These are phyloP conservation scores for Phalloptychus januarius DNA, from an alignment of 2,797 vertebrate genomes.

Conservation along the genomic window DNA sequence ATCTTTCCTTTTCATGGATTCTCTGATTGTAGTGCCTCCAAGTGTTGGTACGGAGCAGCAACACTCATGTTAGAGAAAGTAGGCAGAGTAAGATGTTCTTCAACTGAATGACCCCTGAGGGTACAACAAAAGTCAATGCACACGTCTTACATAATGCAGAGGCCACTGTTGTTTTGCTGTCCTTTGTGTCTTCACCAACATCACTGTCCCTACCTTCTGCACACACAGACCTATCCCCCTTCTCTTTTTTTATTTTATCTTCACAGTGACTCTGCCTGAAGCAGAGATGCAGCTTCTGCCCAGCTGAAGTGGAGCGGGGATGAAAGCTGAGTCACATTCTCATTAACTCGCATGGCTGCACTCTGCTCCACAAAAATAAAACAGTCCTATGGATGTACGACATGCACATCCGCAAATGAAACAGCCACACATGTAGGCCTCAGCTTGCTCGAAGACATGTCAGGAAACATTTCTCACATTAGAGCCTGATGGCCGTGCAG, in stretches of 20 bases:
- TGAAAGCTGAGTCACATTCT: slow-evolving; percentile 79
- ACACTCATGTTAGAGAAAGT: slow-evolving; percentile 12
- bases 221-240: slow-evolving; percentile 34
- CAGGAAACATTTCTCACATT: slow-evolving; percentile 14
- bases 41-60: slow-evolving; percentile 27
- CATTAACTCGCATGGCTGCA: slow-evolving; percentile 75
- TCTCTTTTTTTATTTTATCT: slow-evolving; percentile 21
- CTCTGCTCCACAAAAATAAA: slow-evolving; percentile 66
- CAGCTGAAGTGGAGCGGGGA: slow-evolving; percentile 64
- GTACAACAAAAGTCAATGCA: slow-evolving; percentile 50
- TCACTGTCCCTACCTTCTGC: slow-evolving; percentile 32
- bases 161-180: slow-evolving; percentile 32
- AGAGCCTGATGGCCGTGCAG: background rate
- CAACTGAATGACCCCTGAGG: slow-evolving; percentile 32
- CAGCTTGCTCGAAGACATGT: slow-evolving; percentile 12
- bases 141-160: slow-evolving; percentile 58
- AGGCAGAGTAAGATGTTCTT: slow-evolving; percentile 30
- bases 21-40: slow-evolving; percentile 42
- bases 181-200: slow-evolving; percentile 30
- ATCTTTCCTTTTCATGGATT: slow-evolving; percentile 9
- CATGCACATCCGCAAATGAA: slow-evolving; percentile 30
- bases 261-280: slow-evolving; percentile 58
- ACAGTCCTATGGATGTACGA: slow-evolving; percentile 30
- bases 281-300: slow-evolving; percentile 60
- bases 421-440: slow-evolving; percentile 11